phyloP scores from a whole-genome alignment of 2,888 invertebrate species.

The Ichneumon xanthorius region DNA sequence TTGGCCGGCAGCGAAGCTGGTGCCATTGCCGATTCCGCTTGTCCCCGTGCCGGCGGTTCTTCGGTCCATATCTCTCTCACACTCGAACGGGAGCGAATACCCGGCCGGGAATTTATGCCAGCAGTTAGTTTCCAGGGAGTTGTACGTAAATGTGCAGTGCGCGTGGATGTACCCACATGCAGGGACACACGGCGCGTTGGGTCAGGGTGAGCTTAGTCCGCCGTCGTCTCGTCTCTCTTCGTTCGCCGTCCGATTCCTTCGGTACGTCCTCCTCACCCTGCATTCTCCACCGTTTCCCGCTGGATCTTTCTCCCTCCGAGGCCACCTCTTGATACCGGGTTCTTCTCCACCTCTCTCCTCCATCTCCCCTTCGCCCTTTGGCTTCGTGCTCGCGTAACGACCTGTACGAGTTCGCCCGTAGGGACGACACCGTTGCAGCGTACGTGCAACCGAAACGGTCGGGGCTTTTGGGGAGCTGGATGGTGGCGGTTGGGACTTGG shows the following conservation, averaged over 20 bases:
- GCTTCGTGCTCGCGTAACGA: conserved; percentile 52
- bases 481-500: conserved; percentile 66
- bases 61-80: conserved; percentile 79
- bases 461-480: conserved; percentile 45
- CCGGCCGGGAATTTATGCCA: conserved; percentile 77
- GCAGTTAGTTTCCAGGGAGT: conserved; percentile 73
- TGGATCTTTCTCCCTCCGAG: conserved; percentile 24
- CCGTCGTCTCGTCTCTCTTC: conserved; percentile 39
- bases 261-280: conserved; percentile 39
- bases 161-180: conserved; percentile 8
- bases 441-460: conserved; percentile 34
- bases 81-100: conserved; percentile 73
- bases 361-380: conserved; percentile 57
- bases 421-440: conserved; percentile 35
- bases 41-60: conserved; percentile 53
- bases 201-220: conserved; percentile 22
- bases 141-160: conserved; percentile 33
- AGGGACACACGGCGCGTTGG: conserved; percentile 21
- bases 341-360: conserved; percentile 17
- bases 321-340: conserved; percentile 38
- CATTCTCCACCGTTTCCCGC: conserved; percentile 37
- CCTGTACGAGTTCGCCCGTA: conserved; percentile 51
- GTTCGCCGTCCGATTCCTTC: conserved; percentile 50
- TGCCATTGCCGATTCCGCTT: conserved; percentile 34
- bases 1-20: conserved; percentile 51